A percentile compares a stretch with the other conserved stretches of the same genome.
phyloP scores from a whole-genome alignment of 92 coral and sea anemone species.

The Phenganax subtilis region DNA sequence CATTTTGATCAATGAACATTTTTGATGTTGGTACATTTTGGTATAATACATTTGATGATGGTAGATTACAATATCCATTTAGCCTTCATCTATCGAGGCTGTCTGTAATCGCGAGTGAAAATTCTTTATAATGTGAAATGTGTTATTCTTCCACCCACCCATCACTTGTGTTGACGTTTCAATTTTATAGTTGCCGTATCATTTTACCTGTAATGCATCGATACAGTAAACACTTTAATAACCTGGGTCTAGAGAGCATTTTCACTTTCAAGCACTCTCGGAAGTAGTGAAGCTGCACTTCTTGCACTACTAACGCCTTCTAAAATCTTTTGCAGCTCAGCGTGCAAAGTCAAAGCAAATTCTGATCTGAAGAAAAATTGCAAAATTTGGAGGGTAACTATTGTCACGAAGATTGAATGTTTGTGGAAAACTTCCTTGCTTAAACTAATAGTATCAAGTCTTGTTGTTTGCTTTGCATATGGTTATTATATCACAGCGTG shows the following conservation, averaged over 20 bases:
- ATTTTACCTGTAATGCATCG: slow-evolving; percentile 12
- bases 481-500: no score
- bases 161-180: slow-evolving; percentile 15
- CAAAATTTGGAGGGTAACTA: background rate
- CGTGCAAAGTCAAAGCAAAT: background rate
- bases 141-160: background rate
- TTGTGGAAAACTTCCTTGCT: no score
- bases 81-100: no score
- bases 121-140: background rate
- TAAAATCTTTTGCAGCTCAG: background rate
- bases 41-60: no score
- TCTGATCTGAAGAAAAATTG: background rate
- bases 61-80: no score
- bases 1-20: no score
- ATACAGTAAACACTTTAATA: background rate
- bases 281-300: background rate
- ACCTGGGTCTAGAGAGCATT: background rate
- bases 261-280: no score
- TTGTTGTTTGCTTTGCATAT: no score
- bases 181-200: background rate
- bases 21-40: no score
- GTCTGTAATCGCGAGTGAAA: no score
- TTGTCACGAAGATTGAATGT: no score
- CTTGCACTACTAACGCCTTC: background rate
- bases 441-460: no score